These are phyloP conservation scores for Karalla daura DNA, from an alignment of 2,797 vertebrate species.

Conservation along the genomic window DNA sequence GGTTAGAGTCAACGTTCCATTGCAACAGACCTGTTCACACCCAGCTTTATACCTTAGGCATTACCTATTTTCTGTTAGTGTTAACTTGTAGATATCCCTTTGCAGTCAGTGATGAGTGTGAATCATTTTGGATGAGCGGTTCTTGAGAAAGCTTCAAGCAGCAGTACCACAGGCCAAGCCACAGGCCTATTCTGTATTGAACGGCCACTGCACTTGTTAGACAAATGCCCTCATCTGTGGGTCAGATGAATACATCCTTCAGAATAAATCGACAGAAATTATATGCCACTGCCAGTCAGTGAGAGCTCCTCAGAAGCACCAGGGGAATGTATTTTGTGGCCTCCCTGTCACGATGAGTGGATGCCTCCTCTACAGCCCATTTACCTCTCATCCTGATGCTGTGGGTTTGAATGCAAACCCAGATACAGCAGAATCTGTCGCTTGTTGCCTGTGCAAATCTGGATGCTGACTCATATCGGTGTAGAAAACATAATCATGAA, in stretches of 20 bases:
- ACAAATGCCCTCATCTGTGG: conserved; percentile 51
- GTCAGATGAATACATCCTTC: conserved; percentile 58
- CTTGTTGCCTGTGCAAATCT: conserved; percentile 19
- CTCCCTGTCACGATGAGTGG: conserved; percentile 56
- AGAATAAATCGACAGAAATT: conserved; percentile 65
- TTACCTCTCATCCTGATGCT: conserved; percentile 47
- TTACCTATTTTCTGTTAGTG: too few relatives aligned
- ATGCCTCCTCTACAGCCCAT: conserved; percentile 57
- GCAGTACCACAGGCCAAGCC: too few relatives aligned
- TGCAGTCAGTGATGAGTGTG: too few relatives aligned
- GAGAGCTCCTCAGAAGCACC: conserved; percentile 53
- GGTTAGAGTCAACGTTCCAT: too few relatives aligned
- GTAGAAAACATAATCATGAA: background rate
- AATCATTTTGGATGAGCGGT: too few relatives aligned
- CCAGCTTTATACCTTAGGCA: too few relatives aligned
- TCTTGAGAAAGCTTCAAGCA: too few relatives aligned
- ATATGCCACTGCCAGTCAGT: conserved; percentile 60
- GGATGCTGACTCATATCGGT: conserved; percentile 23
- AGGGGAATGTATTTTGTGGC: conserved; percentile 57
- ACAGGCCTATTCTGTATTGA: too few relatives aligned
- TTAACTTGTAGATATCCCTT: too few relatives aligned
- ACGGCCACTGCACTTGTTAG: conserved; percentile 36
- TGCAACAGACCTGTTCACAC: too few relatives aligned
- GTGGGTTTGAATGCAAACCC: conserved; percentile 44
- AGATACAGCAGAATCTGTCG: conserved; percentile 30